Percentiles rank a stretch among this genome's conserved stretches.
phyloP scores from a whole-genome alignment of 2,797 vertebrate genomes.

The Clarias platycephalus region DNA sequence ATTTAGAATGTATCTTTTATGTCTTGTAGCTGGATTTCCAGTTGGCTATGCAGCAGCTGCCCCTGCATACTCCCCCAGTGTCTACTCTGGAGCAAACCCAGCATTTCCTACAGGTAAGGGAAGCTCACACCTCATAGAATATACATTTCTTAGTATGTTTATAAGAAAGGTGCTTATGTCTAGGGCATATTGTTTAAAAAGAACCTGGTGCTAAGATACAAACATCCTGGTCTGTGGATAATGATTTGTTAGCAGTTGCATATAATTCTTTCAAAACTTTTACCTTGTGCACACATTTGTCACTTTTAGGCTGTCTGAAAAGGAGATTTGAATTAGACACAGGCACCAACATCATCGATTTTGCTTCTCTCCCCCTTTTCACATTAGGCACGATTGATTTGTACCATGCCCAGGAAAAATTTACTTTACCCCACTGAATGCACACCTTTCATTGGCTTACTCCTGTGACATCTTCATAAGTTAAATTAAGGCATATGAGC shows the following conservation, averaged over 20 bases:
- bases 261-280: neutral
- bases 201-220: neutral
- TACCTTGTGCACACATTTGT: neutral
- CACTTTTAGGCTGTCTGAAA: neutral
- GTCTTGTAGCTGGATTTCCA: conserved; percentile 85
- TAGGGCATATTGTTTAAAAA: neutral
- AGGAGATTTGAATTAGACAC: neutral
- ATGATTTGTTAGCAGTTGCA: neutral
- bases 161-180: neutral
- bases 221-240: neutral
- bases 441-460: neutral
- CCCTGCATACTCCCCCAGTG: conserved; percentile 86
- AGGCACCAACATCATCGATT: neutral
- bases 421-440: neutral
- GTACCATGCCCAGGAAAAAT: no score
- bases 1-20: neutral
- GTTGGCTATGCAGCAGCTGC: conserved; percentile 92
- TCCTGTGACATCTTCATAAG: neutral
- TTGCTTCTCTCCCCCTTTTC: neutral
- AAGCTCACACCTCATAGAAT: neutral
- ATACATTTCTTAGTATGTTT: neutral
- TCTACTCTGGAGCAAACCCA: conserved; percentile 91
- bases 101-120: conserved; percentile 86
- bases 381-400: no score
- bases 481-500: neutral